These are phyloP conservation scores for Megaptera novaeangliae DNA, from an alignment of 2,113 vertebrate species.

Conservation along the genomic window DNA sequence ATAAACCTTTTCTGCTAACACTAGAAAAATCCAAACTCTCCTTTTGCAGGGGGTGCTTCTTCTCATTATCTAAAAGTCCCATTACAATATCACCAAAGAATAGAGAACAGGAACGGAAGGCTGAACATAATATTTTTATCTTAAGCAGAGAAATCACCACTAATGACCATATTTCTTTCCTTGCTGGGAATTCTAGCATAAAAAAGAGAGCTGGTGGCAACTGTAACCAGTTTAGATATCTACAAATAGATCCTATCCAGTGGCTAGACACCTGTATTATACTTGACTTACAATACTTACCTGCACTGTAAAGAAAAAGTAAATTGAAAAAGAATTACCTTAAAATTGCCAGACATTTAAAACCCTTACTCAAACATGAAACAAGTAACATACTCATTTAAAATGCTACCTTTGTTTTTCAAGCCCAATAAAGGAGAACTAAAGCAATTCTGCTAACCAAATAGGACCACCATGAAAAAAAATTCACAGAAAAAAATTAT, in stretches of 20 bases:
- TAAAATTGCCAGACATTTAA: conserved; percentile 31
- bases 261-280: neutral
- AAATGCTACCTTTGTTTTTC: conserved; percentile 12
- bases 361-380: conserved; percentile 20
- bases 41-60: neutral
- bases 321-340: neutral
- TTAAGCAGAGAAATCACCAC: neutral
- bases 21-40: neutral
- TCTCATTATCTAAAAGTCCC: neutral
- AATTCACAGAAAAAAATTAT: neutral
- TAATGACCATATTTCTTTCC: neutral
- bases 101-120: neutral
- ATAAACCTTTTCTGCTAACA: neutral
- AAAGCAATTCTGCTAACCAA: conserved; percentile 20
- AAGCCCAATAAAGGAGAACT: neutral
- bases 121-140: neutral
- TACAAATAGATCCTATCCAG: neutral
- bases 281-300: conserved; percentile 40
- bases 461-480: neutral
- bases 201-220: neutral
- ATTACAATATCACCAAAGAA: conserved; percentile 7
- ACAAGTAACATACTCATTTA: conserved; percentile 10
- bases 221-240: neutral
- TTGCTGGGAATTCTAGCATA: neutral
- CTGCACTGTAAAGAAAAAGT: neutral